These are phyloP conservation scores for Epizoanthus scotinus DNA, from an alignment of 92 coral and sea anemone genomes.

Conservation along the genomic window DNA sequence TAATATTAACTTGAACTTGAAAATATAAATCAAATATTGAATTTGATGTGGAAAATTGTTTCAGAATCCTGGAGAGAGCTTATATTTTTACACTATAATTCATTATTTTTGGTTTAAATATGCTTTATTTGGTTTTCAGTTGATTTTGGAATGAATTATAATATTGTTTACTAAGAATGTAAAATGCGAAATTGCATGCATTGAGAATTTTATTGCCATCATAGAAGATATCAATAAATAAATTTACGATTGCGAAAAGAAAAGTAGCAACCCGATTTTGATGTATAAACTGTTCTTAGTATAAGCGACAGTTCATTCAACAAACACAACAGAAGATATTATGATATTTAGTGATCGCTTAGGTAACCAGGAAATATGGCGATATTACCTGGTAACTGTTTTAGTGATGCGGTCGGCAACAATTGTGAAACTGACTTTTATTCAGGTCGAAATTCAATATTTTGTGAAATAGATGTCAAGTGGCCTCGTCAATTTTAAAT, in stretches of 20 bases:
- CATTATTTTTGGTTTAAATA: not conserved
- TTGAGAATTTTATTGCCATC: too few relatives aligned
- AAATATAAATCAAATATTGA: not conserved
- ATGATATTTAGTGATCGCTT: not conserved
- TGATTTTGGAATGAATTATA: too few relatives aligned
- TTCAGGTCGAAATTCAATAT: not conserved
- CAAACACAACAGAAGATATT: not conserved
- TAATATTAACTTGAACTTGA: not conserved
- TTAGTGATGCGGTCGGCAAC: not conserved
- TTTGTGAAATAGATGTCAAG: too few relatives aligned
- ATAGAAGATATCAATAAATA: too few relatives aligned
- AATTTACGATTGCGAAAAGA: too few relatives aligned
- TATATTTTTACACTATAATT: not conserved
- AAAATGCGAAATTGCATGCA: not conserved
- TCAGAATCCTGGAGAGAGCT: not conserved
- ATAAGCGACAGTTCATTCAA: not conserved
- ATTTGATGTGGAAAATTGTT: not conserved
- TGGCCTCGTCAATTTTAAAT: too few relatives aligned
- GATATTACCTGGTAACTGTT: not conserved
- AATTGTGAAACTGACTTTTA: not conserved
- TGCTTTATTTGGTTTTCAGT: not conserved
- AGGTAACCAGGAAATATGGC: not conserved
- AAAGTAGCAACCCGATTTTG: too few relatives aligned
- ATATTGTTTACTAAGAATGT: too few relatives aligned
- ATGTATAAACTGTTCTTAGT: not conserved